These are phyloP conservation scores for Wiebesia pumilae DNA, from an alignment of 1,140 invertebrate genomes.

Conservation along the genomic window DNA sequence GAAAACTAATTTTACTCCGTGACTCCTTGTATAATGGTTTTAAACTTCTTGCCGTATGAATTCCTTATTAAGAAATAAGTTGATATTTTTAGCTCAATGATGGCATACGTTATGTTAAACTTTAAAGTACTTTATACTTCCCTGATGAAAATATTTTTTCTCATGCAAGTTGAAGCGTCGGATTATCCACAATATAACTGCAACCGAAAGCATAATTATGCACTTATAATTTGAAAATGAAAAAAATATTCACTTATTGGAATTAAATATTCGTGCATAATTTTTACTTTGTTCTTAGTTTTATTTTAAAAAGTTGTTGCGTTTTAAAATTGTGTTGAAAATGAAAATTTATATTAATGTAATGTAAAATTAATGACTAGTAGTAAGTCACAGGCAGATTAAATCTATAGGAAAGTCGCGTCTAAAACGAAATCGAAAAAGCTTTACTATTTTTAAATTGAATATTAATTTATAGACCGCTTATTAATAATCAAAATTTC, in stretches of 20 bases:
- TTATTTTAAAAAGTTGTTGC: neutral
- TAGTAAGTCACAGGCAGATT: too few relatives aligned
- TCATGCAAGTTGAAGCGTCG: neutral
- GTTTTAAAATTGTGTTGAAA: neutral
- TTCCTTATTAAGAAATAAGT: constrained; percentile 38
- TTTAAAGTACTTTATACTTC: constrained; percentile 8
- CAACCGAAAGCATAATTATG: neutral
- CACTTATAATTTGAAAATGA: neutral
- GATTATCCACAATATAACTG: neutral
- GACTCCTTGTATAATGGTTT: constrained; percentile 29
- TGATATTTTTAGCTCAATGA: neutral
- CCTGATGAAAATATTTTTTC: constrained; percentile 12
- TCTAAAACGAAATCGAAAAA: too few relatives aligned
- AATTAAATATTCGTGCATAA: neutral
- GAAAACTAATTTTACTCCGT: constrained; percentile 6
- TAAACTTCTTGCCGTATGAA: constrained; percentile 48
- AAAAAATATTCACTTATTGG: neutral
- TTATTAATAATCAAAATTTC: neutral
- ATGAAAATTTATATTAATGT: neutral
- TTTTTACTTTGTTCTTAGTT: neutral
- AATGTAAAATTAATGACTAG: neutral
- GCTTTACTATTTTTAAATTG: neutral
- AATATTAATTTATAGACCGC: neutral
- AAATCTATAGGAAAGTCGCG: too few relatives aligned
- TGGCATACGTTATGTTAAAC: constrained; percentile 24